A percentile compares a stretch with the other conserved stretches of the same genome.
Conservation (phyloP, 2,113 vertebrate genomes). For the Saguinus imperator region DNA sequence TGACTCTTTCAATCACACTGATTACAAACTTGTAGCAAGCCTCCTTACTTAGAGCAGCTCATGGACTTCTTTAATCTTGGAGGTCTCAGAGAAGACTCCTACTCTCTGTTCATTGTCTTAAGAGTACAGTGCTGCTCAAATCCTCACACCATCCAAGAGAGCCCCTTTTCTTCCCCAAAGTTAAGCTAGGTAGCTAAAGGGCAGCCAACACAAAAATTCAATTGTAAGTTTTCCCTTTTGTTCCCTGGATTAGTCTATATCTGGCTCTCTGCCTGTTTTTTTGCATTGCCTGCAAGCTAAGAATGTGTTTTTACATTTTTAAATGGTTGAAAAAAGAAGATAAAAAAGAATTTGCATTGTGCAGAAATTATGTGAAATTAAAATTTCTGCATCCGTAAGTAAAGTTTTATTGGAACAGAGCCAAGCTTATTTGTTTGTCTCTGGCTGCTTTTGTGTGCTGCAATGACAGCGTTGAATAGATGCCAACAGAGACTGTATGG, state of each 20-base stretch:
- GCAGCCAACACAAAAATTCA: not conserved
- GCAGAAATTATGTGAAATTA: not conserved
- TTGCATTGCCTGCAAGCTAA: not conserved
- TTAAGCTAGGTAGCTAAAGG: not conserved
- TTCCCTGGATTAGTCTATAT: not conserved
- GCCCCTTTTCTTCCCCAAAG: not conserved
- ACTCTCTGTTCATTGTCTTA: not conserved
- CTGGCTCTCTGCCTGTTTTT: not conserved
- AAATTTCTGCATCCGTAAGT: not conserved
- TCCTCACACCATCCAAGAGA: not conserved
- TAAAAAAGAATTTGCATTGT: not conserved
- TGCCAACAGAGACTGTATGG: not conserved
- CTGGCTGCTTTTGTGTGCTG: not conserved
- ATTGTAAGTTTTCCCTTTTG: not conserved
- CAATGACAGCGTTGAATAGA: not conserved
- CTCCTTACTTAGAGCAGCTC: not conserved
- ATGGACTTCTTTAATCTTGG: not conserved
- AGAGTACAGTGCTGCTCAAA: not conserved
- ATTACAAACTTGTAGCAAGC: not conserved
- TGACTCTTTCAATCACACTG: not conserved
- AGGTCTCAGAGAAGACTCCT: not conserved
- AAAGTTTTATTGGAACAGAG: not conserved
- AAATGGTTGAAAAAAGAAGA: not conserved
- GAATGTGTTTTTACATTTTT: not conserved
- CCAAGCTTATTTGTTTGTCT: not conserved